A percentile compares a stretch with the other conserved stretches of the same genome.
These are phyloP conservation scores for Plusia festucae DNA, from an alignment of 2,888 invertebrate genomes.

Conservation along the genomic window DNA sequence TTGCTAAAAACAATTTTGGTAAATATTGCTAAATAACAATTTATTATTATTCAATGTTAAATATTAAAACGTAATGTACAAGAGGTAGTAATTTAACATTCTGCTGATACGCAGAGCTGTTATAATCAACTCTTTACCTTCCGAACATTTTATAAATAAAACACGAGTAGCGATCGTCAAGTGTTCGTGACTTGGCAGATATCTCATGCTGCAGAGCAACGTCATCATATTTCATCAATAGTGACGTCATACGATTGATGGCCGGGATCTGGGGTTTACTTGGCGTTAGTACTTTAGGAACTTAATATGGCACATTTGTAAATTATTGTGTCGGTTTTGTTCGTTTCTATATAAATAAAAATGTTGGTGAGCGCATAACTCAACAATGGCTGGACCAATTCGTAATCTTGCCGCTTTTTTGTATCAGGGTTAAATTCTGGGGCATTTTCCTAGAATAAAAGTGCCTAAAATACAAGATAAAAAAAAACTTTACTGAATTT, in stretches of 20 bases:
- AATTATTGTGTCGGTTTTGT: background rate
- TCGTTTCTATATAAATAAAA: background rate
- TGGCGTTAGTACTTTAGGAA: conserved; percentile 3
- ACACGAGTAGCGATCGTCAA: background rate
- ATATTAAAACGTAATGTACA: too few species aligned
- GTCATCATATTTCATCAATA: conserved; percentile 49
- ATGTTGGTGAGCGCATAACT: too few species aligned
- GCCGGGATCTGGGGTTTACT: background rate
- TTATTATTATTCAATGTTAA: too few species aligned
- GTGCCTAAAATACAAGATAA: too few species aligned
- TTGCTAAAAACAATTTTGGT: too few species aligned
- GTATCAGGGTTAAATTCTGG: too few species aligned
- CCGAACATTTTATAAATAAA: conserved; percentile 6
- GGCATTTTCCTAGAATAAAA: too few species aligned
- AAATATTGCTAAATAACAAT: too few species aligned
- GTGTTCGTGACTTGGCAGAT: conserved; percentile 10
- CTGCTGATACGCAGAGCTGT: background rate
- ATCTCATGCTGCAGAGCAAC: conserved; percentile 18
- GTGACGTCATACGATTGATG: conserved; percentile 31
- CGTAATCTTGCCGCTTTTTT: too few species aligned
- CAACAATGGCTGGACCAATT: too few species aligned
- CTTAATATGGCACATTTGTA: background rate
- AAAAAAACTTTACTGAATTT: too few species aligned
- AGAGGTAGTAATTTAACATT: too few species aligned
- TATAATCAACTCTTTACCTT: background rate